Evolutionary conservation across 2,888 invertebrate genomes (phyloP).

Genomic region (Melanophora roralis): DNA sequence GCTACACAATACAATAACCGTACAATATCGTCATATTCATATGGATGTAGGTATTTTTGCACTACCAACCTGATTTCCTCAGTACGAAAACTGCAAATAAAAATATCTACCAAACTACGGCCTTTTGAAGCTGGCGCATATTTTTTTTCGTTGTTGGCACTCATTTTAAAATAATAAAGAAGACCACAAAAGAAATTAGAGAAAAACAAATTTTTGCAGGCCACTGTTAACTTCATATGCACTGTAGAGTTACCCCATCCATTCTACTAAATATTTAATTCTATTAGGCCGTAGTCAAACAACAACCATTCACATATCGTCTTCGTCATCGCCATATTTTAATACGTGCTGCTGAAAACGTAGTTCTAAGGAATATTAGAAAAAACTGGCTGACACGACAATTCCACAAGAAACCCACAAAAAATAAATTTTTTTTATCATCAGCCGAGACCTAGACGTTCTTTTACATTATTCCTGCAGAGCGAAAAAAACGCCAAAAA

Average conservation of each 20-base stretch:
- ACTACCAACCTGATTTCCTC: slow-evolving; percentile 30
- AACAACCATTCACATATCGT: background rate
- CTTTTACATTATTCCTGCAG: background rate
- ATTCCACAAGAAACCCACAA: slow-evolving; percentile 23
- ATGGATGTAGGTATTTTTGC: no score
- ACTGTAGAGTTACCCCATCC: slow-evolving; percentile 12
- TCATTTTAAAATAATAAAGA: background rate
- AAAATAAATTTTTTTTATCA: slow-evolving; percentile 15
- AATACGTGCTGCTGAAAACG: slow-evolving; percentile 10
- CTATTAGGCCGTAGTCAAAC: background rate
- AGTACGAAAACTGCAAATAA: background rate
- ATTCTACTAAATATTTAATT: slow-evolving; percentile 15
- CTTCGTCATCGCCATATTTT: background rate
- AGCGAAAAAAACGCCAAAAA: slow-evolving; percentile 22
- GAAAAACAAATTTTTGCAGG: background rate
- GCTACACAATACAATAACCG: background rate
- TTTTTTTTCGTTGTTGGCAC: background rate
- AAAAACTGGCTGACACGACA: slow-evolving; percentile 46
- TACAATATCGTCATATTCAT: background rate
- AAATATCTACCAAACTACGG: background rate
- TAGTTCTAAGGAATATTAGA: slow-evolving; percentile 15
- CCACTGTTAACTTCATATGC: slow-evolving; percentile 25
- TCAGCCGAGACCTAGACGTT: slow-evolving; percentile 43
- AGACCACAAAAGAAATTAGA: background rate
- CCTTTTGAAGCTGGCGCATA: slow-evolving; percentile 22